Conservation (phyloP, 2,797 vertebrate genomes). For the Periparus ater region DNA sequence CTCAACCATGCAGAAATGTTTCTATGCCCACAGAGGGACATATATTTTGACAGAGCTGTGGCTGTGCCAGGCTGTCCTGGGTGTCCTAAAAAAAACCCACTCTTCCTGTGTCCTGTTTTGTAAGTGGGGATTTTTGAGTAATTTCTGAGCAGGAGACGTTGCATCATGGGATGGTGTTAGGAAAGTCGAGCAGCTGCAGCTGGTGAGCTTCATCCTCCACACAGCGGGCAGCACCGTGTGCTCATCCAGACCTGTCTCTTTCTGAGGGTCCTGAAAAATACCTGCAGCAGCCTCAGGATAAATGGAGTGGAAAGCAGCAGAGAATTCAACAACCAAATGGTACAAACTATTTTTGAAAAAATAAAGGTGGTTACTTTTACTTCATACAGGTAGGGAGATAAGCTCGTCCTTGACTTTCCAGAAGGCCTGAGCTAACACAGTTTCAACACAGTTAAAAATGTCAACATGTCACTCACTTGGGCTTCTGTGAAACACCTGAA, state of each 20-base stretch:
- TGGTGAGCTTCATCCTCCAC: not conserved
- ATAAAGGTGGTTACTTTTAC: not conserved
- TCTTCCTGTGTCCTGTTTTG: conserved; percentile 53
- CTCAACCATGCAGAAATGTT: not conserved
- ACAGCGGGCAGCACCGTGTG: fast-evolving
- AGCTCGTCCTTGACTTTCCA: conserved; percentile 5
- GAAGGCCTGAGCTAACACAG: not conserved
- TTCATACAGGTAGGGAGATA: not conserved
- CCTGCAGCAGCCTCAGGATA: not conserved
- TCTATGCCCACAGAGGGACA: conserved; percentile 22
- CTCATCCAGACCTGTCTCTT: not conserved
- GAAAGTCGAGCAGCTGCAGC: conserved; percentile 50
- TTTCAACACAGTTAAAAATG: not conserved
- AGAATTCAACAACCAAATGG: not conserved
- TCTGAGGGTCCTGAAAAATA: not conserved
- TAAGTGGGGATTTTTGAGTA: conserved; percentile 66
- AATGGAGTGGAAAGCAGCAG: not conserved
- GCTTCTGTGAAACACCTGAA: conserved; percentile 5
- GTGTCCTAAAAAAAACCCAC: conserved; percentile 23
- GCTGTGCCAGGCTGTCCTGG: conserved; percentile 43
- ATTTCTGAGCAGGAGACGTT: conserved; percentile 61
- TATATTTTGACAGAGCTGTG: conserved; percentile 25
- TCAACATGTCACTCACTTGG: not conserved
- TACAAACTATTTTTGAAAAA: not conserved
- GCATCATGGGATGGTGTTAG: conserved; percentile 58